Evolutionary conservation across 2,888 invertebrate species (phyloP), one percentile per base, ranked within the genome.

Genomic region (Callosobruchus maculatus): DNA sequence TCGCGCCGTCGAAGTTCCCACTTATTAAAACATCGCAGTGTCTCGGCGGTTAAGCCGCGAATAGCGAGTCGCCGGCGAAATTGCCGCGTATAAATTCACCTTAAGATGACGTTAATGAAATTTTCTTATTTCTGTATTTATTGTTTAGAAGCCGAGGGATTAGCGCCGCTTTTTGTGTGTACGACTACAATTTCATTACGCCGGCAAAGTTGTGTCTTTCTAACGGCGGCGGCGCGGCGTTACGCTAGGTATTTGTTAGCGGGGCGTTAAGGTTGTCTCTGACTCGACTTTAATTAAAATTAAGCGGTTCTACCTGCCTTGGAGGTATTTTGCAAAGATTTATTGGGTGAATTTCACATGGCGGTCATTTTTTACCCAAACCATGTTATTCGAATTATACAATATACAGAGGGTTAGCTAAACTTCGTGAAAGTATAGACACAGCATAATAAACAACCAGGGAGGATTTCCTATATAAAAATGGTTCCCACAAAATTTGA

Each of bases 101-200:
- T 88, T 87, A 88, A 88, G 88, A 88, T 88, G 88, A 88, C 88
- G 88, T 88, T 89, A 89, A 89, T 89, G 88, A 89, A 88, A 88
- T 88, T 88, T 88, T 87, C 87, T 87, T 87, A 87, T 87, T 87
- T 87, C 86, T 83, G 83, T 86, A 87, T 87, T 87, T 87, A 87
- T 87, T 86, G 85, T 85, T n/a, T 21, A 30, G 71, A 81, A 21
- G 68, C 21, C 21, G 20, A 13, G 26, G 49, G 49, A 49, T 49
- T 49, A 49, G 13, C 49, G 49, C 49, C 49, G 49, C 49, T 49
- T 49, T 49, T 49, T 49, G 49, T 49, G 49, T 49, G 49, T 49
- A 49, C 49, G 49, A 49, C 49, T 49, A 49, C 49, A 49, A 49
- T 49, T 49, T 49, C 49, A 49, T 49, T 49, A 49, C 13, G 49